Base-by-base conservation (phyloP, 2,113 vertebrate species). In the Alethe castanea region DNA sequence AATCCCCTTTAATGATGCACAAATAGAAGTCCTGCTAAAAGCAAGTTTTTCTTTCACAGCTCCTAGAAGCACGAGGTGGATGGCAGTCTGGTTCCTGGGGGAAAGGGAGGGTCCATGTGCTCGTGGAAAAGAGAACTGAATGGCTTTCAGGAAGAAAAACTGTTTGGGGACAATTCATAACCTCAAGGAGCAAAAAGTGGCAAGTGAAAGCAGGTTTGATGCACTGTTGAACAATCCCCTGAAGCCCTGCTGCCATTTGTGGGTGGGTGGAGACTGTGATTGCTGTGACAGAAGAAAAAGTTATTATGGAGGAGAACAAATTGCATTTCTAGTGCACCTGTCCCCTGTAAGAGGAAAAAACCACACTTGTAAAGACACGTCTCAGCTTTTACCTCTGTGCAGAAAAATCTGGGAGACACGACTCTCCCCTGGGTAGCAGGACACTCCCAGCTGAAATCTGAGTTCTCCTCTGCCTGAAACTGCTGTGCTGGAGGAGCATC, bases 401-500 rank as follows among this genome's bases (percentile, higher is more conserved):
- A 60, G 44, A 40, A 95, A 66, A 47, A 59, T 29, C 10, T 80
- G 44, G 44, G 38, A 47, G 47, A 20, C 8, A 6, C 5, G 17
- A 35, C 4, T 57, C 3, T 14, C 7, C 8, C 7, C 38, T 5
- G 2, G 31, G 19, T 3, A 40, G 12, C 16, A 65, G 26, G 28
- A 9, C 29, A 14, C 19, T 44, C 25, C 11, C 53, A 38, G n/a
- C 7, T 53, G 28, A 70, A 78, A 62, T 18, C 69, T 3, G 0
- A 76, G 40, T 11, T 44, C 54, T 26, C 20, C 50, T 35, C 47
- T 65, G 36, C 54, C 69, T 65, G 14, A 40, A 81, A 50, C 22
- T 53, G 48, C 9, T 1, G 4, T 0, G 5, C 59, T 5, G 1
- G 57, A 38, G 25, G 19, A 78, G 12, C 15, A 28, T n/a, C 36